Percentiles rank a stretch among this genome's conserved stretches.
Evolutionary conservation across 2,113 vertebrate species (phyloP).

Genomic region (Corythornis vintsioides): DNA sequence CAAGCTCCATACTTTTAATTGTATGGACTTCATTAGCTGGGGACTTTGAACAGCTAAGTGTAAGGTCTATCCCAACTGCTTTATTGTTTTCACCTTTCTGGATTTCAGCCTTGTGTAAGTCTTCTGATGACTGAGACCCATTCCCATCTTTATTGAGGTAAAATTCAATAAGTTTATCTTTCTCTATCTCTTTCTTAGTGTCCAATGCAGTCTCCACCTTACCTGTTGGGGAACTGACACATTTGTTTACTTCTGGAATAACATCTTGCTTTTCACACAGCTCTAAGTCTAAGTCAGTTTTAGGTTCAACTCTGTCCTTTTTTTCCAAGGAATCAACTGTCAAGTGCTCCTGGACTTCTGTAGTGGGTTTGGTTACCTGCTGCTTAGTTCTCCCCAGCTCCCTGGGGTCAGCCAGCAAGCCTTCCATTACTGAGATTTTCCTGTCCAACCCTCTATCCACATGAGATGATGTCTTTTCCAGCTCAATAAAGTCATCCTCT

Average conservation of each 20-base stretch:
- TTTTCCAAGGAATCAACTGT: constrained; percentile 44
- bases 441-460: constrained; percentile 36
- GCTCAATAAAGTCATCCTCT: constrained; percentile 67
- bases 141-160: constrained; percentile 76
- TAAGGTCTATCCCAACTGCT: constrained; percentile 74
- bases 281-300: constrained; percentile 74
- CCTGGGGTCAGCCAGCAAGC: constrained; percentile 38
- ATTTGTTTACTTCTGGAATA: constrained; percentile 77
- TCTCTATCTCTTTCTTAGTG: constrained; percentile 74
- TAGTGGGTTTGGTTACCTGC: constrained; percentile 38
- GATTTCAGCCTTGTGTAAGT: constrained; percentile 61
- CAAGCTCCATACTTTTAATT: constrained; percentile 55
- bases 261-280: constrained; percentile 78
- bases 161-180: constrained; percentile 82
- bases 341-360: constrained; percentile 59
- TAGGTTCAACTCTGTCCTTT: constrained; percentile 70
- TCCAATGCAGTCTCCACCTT: constrained; percentile 70
- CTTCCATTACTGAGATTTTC: constrained; percentile 51
- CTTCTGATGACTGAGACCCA: constrained; percentile 60
- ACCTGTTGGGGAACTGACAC: constrained; percentile 72
- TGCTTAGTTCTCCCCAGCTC: constrained; percentile 51
- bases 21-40: constrained; percentile 33
- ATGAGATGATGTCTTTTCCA: constrained; percentile 63
- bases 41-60: constrained; percentile 72
- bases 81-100: constrained; percentile 60